Percentiles rank a stretch among this genome's conserved stretches.
phyloP scores from a whole-genome alignment of 2,797 vertebrate species.

The Argentina silus region DNA sequence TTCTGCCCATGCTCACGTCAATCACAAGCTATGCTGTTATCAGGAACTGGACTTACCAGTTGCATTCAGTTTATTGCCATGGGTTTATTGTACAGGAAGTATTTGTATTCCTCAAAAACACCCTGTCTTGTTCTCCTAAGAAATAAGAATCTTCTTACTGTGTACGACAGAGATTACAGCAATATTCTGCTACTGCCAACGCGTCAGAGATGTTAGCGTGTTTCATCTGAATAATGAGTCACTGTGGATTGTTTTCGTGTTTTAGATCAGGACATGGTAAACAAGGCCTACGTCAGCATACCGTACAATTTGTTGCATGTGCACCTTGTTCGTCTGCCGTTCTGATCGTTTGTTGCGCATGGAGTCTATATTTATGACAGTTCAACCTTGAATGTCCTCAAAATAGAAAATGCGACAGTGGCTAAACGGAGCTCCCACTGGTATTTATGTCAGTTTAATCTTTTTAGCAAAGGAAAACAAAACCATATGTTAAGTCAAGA shows the following conservation, averaged over 20 bases:
- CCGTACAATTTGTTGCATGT: background rate
- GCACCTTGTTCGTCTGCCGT: background rate
- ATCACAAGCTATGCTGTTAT: too few species aligned
- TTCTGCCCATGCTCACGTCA: too few species aligned
- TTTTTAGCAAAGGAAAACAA: background rate
- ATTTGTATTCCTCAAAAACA: background rate
- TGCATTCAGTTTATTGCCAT: background rate
- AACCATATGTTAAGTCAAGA: background rate
- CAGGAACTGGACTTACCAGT: background rate
- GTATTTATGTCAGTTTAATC: background rate
- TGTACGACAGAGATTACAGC: background rate
- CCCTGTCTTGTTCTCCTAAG: background rate
- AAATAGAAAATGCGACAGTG: background rate
- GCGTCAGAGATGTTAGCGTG: background rate
- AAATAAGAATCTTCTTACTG: background rate
- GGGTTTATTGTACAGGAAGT: background rate
- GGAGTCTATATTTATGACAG: background rate
- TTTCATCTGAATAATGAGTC: background rate
- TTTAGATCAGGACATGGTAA: background rate
- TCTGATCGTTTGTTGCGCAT: background rate
- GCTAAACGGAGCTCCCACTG: too few species aligned
- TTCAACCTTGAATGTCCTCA: background rate
- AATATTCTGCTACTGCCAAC: background rate
- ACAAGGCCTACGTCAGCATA: background rate
- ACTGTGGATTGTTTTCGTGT: background rate